Conservation (phyloP, 2,888 invertebrate species). For the Volucella inanis region DNA sequence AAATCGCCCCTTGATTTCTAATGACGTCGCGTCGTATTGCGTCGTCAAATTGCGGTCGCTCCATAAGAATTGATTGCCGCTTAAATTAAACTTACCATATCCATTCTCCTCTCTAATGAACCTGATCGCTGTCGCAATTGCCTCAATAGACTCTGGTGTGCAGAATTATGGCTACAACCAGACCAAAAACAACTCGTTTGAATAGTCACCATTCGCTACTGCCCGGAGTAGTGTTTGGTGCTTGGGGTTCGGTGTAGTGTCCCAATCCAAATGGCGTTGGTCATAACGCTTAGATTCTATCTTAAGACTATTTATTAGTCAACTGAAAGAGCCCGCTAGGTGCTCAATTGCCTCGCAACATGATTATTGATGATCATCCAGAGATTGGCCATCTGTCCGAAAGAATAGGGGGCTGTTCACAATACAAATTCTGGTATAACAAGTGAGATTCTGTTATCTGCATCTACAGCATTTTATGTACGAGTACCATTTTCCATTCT, state of each 20-base stretch:
- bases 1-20: slow-evolving; percentile 30
- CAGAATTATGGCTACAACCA: slow-evolving; percentile 30
- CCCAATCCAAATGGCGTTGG: not conserved
- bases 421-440: slow-evolving; percentile 6
- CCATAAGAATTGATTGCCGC: not conserved
- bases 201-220: slow-evolving; percentile 8
- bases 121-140: slow-evolving; percentile 25
- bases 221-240: not conserved
- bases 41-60: slow-evolving; percentile 31
- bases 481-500: not conserved
- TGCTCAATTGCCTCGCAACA: slow-evolving; percentile 43
- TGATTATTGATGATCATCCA: slow-evolving; percentile 59
- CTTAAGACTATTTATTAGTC: slow-evolving; percentile 6
- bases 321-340: slow-evolving; percentile 44
- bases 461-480: not conserved
- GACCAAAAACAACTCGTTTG: slow-evolving; percentile 45
- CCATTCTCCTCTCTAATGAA: slow-evolving; percentile 37
- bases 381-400: slow-evolving; percentile 20
- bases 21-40: slow-evolving; percentile 29
- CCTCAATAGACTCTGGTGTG: slow-evolving; percentile 20
- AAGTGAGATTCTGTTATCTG: slow-evolving; percentile 43
- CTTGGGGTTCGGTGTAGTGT: not conserved
- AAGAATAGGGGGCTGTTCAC: not conserved
- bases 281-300: slow-evolving; percentile 27
- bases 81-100: slow-evolving; percentile 32